Conservation (phyloP, 1,140 invertebrate species). For the Melipona quadrifasciata region DNA sequence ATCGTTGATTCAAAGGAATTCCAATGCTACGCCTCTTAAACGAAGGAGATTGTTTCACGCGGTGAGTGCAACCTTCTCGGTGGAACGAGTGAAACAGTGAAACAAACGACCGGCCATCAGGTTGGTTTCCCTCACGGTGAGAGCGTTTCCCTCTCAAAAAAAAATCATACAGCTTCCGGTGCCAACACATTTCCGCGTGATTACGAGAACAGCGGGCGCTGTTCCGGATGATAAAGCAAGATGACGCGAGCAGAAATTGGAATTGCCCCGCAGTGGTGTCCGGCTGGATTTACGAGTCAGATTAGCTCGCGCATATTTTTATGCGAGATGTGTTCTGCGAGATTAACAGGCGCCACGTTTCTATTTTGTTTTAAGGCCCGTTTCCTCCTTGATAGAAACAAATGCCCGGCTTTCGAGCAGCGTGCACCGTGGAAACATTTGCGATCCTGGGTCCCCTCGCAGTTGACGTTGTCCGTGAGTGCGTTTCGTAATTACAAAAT, state of each 20-base stretch:
- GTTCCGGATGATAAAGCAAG: slow-evolving; percentile 30
- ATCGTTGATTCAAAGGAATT: too few relatives aligned
- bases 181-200: slow-evolving; percentile 10
- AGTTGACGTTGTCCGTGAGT: background rate
- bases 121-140: background rate
- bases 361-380: background rate
- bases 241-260: slow-evolving; percentile 16
- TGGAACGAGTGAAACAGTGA: background rate
- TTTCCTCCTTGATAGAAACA: background rate
- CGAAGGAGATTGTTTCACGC: background rate
- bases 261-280: background rate
- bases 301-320: slow-evolving; percentile 24
- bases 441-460: background rate
- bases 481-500: background rate
- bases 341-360: slow-evolving; percentile 1
- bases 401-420: background rate
- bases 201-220: slow-evolving; percentile 12
- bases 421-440: background rate
- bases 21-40: background rate
- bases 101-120: background rate
- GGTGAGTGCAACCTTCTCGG: too few relatives aligned
- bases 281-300: slow-evolving; percentile 17
- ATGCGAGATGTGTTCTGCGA: slow-evolving; percentile 15
- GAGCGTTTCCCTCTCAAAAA: background rate
- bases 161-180: slow-evolving; percentile 20